Percentiles rank a stretch among this genome's conserved stretches.
Evolutionary conservation across 1,140 invertebrate species (phyloP).

Genomic region (Microplitis mediator): DNA sequence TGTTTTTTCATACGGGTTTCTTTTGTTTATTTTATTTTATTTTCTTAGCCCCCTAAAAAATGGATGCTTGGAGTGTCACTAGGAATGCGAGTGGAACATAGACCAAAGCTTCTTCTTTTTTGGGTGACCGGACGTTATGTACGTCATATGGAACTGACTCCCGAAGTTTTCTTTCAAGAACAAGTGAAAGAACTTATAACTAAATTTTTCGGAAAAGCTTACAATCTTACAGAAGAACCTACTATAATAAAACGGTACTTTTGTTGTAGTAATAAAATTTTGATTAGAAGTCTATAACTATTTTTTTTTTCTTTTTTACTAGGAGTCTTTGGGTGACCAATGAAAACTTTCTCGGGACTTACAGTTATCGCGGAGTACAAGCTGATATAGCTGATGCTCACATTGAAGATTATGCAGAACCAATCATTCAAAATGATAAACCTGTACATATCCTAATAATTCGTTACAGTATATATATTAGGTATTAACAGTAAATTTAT

Average conservation of each 20-base stretch:
- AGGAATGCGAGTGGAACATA: constrained; percentile 70
- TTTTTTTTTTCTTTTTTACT: not conserved
- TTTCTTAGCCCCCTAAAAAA: constrained; percentile 32
- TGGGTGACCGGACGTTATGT: constrained; percentile 68
- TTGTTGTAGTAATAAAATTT: not conserved
- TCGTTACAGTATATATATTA: too few species aligned
- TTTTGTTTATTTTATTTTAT: not conserved
- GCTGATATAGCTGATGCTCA: constrained; percentile 43
- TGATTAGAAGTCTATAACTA: not conserved
- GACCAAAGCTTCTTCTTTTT: constrained; percentile 71
- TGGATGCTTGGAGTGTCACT: constrained; percentile 72
- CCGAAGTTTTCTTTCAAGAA: constrained; percentile 57
- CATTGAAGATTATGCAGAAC: constrained; percentile 40
- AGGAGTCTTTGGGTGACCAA: constrained; percentile 75
- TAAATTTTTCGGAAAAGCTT: constrained; percentile 57
- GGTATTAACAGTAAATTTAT: too few species aligned
- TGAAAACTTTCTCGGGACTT: constrained; percentile 71
- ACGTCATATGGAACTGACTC: constrained; percentile 64
- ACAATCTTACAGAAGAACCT: constrained; percentile 64
- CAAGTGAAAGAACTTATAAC: constrained; percentile 60
- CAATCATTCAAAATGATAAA: constrained; percentile 42
- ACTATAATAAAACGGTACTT: constrained; percentile 49
- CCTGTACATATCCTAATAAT: constrained; percentile 37
- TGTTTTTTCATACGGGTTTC: too few species aligned
- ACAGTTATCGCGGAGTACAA: constrained; percentile 70